Conservation (phyloP, 2,888 invertebrate species). For the Trichacis sp. region DNA sequence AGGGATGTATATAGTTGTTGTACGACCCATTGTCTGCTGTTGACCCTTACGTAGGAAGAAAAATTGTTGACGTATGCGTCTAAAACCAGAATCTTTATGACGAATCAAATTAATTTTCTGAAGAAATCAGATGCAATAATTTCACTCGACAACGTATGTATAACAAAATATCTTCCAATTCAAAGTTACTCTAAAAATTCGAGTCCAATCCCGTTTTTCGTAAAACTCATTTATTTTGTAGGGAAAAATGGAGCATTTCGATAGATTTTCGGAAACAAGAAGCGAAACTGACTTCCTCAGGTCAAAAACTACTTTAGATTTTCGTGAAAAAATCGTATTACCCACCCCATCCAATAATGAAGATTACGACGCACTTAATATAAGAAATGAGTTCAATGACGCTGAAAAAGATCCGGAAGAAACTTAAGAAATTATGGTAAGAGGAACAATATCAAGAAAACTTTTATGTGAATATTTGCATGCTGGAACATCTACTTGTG, state of each 20-base stretch:
- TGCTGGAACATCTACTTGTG: constrained; percentile 74
- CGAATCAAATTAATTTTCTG: constrained; percentile 79
- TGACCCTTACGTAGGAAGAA: constrained; percentile 80
- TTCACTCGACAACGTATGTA: constrained; percentile 32
- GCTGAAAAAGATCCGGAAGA: constrained; percentile 72
- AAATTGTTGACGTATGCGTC: too few relatives aligned
- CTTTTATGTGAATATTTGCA: constrained; percentile 79
- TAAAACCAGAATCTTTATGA: constrained; percentile 82
- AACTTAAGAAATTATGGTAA: too few relatives aligned
- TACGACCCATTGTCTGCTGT: constrained; percentile 88
- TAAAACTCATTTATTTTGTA: background rate
- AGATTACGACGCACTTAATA: background rate
- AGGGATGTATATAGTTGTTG: constrained; percentile 80
- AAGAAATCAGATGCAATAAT: constrained; percentile 65
- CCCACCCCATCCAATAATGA: constrained; percentile 1
- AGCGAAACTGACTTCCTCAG: constrained; percentile 35
- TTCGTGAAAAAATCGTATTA: constrained; percentile 35
- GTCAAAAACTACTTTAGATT: constrained; percentile 56
- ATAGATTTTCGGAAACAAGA: constrained; percentile 10
- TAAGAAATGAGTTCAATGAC: constrained; percentile 37
- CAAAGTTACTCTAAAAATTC: too few relatives aligned
- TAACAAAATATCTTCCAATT: too few relatives aligned
- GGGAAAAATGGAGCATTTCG: constrained; percentile 30
- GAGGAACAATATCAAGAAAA: constrained; percentile 73
- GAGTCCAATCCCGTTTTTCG: too few relatives aligned